These are phyloP conservation scores for Mormyrus hasselquistii DNA, from an alignment of 2,797 vertebrate genomes.

Conservation along the genomic window DNA sequence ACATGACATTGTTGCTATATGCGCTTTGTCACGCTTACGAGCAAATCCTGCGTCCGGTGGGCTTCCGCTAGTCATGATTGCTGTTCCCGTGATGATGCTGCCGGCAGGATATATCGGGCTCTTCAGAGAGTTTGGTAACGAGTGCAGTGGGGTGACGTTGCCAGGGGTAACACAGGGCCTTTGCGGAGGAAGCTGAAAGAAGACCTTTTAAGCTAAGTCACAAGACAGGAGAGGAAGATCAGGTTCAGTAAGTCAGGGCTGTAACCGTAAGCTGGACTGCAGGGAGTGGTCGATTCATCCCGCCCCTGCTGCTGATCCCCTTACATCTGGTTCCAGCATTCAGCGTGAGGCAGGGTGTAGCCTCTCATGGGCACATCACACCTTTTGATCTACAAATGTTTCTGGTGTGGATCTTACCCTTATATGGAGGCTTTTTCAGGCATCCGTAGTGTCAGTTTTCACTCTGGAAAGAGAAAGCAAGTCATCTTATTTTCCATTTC, in stretches of 20 bases:
- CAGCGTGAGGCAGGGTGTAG: background rate
- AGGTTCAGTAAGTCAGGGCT: background rate
- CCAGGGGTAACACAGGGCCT: background rate
- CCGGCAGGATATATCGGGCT: background rate
- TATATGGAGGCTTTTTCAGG: background rate
- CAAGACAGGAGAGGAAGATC: background rate
- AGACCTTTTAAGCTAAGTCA: background rate
- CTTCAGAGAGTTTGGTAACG: background rate
- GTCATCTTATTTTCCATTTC: background rate
- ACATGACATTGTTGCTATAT: background rate
- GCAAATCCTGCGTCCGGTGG: background rate
- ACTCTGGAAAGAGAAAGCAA: background rate
- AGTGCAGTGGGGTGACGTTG: background rate
- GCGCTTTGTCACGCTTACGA: background rate
- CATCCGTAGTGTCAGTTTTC: background rate
- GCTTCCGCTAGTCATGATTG: background rate
- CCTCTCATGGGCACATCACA: background rate
- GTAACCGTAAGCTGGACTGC: background rate
- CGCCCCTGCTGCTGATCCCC: background rate
- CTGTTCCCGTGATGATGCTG: background rate
- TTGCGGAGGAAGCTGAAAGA: background rate
- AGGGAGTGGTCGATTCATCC: background rate
- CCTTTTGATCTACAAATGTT: background rate
- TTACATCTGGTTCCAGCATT: background rate
- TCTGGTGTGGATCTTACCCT: background rate